Base-by-base conservation (phyloP, 2,113 vertebrate genomes). In the Corythornis vintsioides region DNA sequence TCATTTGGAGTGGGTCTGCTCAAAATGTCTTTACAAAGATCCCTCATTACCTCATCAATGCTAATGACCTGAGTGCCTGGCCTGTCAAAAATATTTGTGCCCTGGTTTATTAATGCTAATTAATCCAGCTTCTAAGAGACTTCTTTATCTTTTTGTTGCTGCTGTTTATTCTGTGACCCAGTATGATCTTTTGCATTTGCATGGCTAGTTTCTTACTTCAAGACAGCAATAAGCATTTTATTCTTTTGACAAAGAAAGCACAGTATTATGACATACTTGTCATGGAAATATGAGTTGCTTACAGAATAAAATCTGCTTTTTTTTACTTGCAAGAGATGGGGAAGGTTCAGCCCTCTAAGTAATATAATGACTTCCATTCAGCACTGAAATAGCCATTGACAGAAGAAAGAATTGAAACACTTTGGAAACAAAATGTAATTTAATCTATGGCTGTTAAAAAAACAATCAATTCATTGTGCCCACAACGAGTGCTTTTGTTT, bases 91-190 rank as follows among this genome's bases (percentile, higher is more conserved):
- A 86, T 92, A 60, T 87, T 95, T 86, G 61, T 84, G 74, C 76
- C 91, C 73, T 90, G 48, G 89, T 94, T 96, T 92, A 86, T 90
- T 91, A 94, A 85, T 52, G 57, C 92, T 97, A 95, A 97, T 97
- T 97, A 97, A 90, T 71, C 92, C 86, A 80, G 92, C 53, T 89
- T 70, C 91, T 72, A 96, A 83, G 74, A 45, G 79, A 70, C 82
- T 89, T 38, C 88, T 94, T 92, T 93, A 74, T 95, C 33, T 96
- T 94, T 91, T 85, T 71, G 52, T 88, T 88, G 63, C 77, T 81
- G 76, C 35, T 95, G 73, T 75, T 95, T 96, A 43, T 26, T 80
- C 47, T 40, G 42, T 79, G 57, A 69, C 48, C 87, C 43, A 18
- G 94, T 55, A 31, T 28, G 69, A 88, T 82, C 33, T 53, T 91